Percentiles rank a stretch among this genome's conserved stretches.
Evolutionary conservation across 2,113 vertebrate genomes (phyloP).

Genomic region (Sceloporus tristichus): DNA sequence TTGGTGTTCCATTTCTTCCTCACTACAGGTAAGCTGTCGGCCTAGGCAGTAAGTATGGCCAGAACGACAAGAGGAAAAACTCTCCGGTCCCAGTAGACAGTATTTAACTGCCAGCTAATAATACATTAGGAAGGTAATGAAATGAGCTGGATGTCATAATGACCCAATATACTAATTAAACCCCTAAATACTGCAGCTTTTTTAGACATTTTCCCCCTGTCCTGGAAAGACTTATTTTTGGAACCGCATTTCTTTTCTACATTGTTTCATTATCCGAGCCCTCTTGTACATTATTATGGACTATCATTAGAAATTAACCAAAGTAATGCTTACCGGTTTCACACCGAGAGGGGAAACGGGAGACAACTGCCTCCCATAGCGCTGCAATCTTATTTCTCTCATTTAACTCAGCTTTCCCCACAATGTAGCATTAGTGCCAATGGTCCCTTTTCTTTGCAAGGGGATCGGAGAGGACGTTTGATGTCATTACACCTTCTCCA

Average conservation of each 20-base stretch:
- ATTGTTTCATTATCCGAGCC: constrained; percentile 73
- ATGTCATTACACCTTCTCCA: constrained; percentile 15
- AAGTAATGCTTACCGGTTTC: constrained; percentile 63
- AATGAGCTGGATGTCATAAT: constrained; percentile 80
- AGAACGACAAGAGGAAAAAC: constrained; percentile 75
- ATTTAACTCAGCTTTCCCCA: constrained; percentile 18
- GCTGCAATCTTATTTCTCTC: constrained; percentile 3
- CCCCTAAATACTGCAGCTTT: constrained; percentile 79
- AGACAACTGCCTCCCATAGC: constrained; percentile 20
- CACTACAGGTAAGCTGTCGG: constrained; percentile 92
- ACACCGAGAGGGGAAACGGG: neutral
- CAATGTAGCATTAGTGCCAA: neutral
- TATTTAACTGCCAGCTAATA: constrained; percentile 80
- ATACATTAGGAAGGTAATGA: constrained; percentile 78
- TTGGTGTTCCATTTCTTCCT: constrained; percentile 92
- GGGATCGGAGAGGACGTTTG: neutral
- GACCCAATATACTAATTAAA: constrained; percentile 82
- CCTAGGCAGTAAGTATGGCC: constrained; percentile 81
- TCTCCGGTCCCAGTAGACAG: constrained; percentile 80
- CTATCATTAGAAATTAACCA: constrained; percentile 64
- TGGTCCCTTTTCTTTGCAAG: neutral
- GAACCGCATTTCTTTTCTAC: constrained; percentile 65
- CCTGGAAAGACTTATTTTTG: constrained; percentile 77
- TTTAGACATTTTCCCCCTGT: constrained; percentile 70
- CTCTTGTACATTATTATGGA: constrained; percentile 57